Percentiles rank a stretch among this genome's conserved stretches.
These are phyloP conservation scores for Macquaria ambigua DNA, from an alignment of 2,113 vertebrate species.

Conservation along the genomic window DNA sequence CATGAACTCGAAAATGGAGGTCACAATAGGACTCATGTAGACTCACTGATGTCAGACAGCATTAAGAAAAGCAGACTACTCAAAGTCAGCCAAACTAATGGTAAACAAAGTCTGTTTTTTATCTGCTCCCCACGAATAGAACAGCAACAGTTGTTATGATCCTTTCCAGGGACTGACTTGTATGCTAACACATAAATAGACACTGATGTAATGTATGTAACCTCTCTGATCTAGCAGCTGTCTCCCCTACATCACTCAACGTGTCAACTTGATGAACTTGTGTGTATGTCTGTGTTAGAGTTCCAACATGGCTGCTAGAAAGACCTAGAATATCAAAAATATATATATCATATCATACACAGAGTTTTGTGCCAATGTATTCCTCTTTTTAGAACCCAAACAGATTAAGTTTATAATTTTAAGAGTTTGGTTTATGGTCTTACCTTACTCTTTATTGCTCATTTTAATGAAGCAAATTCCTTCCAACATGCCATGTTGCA, in stretches of 20 bases:
- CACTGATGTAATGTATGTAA: slow-evolving; percentile 59
- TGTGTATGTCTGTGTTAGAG: not conserved
- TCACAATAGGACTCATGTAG: slow-evolving; percentile 12
- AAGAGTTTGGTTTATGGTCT: not conserved
- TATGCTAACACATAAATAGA: slow-evolving; percentile 56
- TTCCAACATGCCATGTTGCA: not conserved
- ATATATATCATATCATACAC: not conserved
- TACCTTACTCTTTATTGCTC: not conserved
- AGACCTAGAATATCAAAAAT: not conserved
- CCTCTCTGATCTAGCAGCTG: slow-evolving; percentile 62
- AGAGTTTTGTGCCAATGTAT: not conserved
- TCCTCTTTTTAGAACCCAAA: not conserved
- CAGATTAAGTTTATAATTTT: not conserved
- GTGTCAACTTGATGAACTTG: slow-evolving; percentile 23
- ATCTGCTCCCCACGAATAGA: slow-evolving; percentile 38
- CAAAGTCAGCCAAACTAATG: slow-evolving; percentile 15
- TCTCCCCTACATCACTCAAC: slow-evolving; percentile 30
- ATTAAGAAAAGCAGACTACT: not conserved
- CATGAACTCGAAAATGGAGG: not conserved
- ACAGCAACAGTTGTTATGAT: slow-evolving; percentile 19
- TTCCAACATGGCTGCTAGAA: slow-evolving; percentile 3
- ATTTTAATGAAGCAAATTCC: slow-evolving; percentile 9
- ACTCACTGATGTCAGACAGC: slow-evolving; percentile 2
- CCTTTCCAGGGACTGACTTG: slow-evolving; percentile 23
- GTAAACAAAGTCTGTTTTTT: slow-evolving; percentile 56